phyloP scores from a whole-genome alignment of 2,113 vertebrate species.

The Ophthalmolycus amberensis region DNA sequence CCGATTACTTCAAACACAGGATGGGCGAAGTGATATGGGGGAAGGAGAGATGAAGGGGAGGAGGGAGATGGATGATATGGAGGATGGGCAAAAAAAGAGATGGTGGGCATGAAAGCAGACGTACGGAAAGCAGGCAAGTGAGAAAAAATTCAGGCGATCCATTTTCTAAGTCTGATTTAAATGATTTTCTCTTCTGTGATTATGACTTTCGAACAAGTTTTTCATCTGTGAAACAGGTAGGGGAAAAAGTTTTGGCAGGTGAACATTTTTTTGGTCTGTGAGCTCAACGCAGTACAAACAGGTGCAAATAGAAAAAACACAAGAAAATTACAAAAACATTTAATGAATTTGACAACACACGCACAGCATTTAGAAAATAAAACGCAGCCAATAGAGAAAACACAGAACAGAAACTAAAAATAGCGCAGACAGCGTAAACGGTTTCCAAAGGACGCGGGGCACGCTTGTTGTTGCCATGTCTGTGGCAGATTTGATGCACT shows the following conservation, averaged over 20 bases:
- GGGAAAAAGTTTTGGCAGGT: background rate
- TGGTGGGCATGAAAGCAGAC: background rate
- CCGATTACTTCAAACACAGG: conserved; percentile 19
- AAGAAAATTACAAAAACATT: no score
- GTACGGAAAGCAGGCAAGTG: background rate
- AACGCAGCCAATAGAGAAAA: no score
- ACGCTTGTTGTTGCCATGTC: no score
- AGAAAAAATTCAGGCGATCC: background rate
- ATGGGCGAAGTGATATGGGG: background rate
- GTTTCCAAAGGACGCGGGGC: no score
- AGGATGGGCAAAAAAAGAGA: background rate
- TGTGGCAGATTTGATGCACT: no score
- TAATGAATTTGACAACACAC: no score
- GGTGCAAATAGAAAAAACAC: no score
- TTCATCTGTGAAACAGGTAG: background rate
- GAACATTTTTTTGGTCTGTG: background rate
- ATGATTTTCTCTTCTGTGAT: background rate
- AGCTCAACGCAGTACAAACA: no score
- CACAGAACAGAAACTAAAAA: no score
- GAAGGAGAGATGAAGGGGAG: background rate
- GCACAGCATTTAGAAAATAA: no score
- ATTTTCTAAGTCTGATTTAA: background rate
- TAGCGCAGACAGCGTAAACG: no score
- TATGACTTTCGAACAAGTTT: background rate
- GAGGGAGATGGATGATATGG: conserved; percentile 1